These are phyloP conservation scores for Babyrousa celebensis DNA, from an alignment of 2,797 vertebrate genomes.

Conservation along the genomic window DNA sequence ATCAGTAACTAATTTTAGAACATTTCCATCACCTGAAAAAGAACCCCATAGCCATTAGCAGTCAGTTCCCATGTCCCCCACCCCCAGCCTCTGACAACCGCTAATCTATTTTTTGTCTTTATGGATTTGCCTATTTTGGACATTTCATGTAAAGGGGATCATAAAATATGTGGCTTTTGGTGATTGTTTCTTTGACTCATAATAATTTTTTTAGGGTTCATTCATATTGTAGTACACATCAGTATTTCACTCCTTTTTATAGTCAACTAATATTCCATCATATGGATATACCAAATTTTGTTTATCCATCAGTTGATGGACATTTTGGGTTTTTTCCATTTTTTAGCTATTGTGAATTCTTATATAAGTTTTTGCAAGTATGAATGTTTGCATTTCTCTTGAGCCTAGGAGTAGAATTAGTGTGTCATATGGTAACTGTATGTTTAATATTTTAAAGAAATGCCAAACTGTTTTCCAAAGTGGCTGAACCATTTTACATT, in stretches of 20 bases:
- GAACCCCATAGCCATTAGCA: background rate
- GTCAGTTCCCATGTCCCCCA: background rate
- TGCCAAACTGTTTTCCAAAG: background rate
- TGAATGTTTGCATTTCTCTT: background rate
- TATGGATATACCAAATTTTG: background rate
- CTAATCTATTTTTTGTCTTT: background rate
- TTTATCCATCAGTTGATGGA: background rate
- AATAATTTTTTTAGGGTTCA: background rate
- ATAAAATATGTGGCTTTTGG: background rate
- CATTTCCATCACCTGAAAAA: background rate
- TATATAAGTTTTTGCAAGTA: background rate
- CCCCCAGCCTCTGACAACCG: background rate
- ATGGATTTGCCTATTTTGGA: background rate
- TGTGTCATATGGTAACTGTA: background rate
- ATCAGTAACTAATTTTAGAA: background rate
- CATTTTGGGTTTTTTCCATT: background rate
- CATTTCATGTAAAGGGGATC: background rate
- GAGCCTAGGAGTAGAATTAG: background rate
- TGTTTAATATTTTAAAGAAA: background rate
- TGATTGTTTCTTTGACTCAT: background rate
- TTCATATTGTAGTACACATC: background rate
- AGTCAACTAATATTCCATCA: conserved; percentile 1
- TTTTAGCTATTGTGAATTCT: background rate
- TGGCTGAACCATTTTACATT: background rate
- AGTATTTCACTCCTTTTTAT: background rate